Conservation (phyloP, 2,797 vertebrate species). For the Leptodactylus fallax region DNA sequence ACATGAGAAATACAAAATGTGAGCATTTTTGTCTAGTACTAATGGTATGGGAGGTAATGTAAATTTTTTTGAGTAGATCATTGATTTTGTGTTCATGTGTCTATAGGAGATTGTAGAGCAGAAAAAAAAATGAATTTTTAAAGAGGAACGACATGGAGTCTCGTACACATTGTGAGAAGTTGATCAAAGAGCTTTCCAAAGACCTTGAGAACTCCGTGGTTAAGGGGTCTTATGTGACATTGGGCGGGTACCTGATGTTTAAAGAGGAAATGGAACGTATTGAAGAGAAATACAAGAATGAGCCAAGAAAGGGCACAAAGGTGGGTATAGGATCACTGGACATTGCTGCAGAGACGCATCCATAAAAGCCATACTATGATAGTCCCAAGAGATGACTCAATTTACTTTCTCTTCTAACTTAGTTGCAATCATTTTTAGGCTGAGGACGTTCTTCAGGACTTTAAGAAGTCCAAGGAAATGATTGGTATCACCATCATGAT, state of each 20-base stretch:
- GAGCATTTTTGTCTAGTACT: neutral
- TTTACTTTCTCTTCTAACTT: neutral
- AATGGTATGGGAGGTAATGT: neutral
- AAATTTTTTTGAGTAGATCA: too few relatives aligned
- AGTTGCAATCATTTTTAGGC: conserved; percentile 45
- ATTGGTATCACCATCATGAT: conserved; percentile 44
- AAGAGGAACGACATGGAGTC: conserved; percentile 39
- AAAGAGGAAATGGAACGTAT: conserved; percentile 28
- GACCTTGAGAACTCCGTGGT: conserved; percentile 10
- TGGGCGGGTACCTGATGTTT: conserved; percentile 38
- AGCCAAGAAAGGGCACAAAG: conserved; percentile 49
- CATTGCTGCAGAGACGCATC: neutral
- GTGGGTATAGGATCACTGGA: neutral
- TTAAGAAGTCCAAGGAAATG: conserved; percentile 52
- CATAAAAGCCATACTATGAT: neutral
- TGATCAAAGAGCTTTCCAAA: conserved; percentile 7
- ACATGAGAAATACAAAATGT: too few relatives aligned
- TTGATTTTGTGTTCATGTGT: neutral
- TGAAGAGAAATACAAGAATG: conserved; percentile 29
- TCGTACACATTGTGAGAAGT: neutral
- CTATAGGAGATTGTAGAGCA: neutral
- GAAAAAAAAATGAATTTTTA: conserved; percentile 21
- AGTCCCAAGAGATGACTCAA: neutral
- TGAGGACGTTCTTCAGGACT: conserved; percentile 63
- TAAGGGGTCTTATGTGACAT: neutral